A percentile compares a stretch with the other conserved stretches of the same genome.
Evolutionary conservation across 2,797 vertebrate genomes (phyloP).

Genomic region (Hirundo rustica): DNA sequence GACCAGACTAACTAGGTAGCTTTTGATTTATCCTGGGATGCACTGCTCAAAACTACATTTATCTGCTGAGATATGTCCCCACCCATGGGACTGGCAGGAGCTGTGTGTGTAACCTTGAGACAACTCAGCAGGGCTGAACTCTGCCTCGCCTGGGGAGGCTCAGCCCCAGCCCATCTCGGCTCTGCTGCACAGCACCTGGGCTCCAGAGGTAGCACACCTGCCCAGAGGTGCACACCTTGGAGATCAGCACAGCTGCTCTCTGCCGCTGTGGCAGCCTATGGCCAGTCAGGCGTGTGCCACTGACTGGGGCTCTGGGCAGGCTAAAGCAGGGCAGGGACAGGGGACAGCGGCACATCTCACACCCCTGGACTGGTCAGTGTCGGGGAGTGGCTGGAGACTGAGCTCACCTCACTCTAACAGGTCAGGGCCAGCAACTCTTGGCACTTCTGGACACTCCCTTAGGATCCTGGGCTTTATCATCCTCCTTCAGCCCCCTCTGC

Average conservation of each 20-base stretch:
- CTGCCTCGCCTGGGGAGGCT: not conserved
- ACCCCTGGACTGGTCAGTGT: not conserved
- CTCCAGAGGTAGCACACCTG: not conserved
- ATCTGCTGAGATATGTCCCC: fast-evolving
- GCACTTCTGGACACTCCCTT: not conserved
- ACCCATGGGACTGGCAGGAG: fast-evolving
- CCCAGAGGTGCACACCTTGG: not conserved
- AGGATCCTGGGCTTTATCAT: not conserved
- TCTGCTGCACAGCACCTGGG: not conserved
- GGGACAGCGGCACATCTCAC: not conserved
- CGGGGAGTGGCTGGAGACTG: not conserved
- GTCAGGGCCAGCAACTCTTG: not conserved
- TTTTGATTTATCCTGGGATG: not conserved
- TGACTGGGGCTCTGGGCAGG: fast-evolving
- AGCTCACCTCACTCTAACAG: not conserved
- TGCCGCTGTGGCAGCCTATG: fast-evolving
- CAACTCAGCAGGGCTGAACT: not conserved
- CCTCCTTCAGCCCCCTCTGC: not conserved
- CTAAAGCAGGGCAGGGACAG: not conserved
- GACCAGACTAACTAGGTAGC: not conserved
- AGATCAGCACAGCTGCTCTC: not conserved
- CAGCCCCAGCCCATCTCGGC: not conserved
- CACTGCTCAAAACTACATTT: not conserved
- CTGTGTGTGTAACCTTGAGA: not conserved
- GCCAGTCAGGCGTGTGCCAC: not conserved